Conservation (phyloP, 2,113 vertebrate species). For the Oncorhynchus masou region DNA sequence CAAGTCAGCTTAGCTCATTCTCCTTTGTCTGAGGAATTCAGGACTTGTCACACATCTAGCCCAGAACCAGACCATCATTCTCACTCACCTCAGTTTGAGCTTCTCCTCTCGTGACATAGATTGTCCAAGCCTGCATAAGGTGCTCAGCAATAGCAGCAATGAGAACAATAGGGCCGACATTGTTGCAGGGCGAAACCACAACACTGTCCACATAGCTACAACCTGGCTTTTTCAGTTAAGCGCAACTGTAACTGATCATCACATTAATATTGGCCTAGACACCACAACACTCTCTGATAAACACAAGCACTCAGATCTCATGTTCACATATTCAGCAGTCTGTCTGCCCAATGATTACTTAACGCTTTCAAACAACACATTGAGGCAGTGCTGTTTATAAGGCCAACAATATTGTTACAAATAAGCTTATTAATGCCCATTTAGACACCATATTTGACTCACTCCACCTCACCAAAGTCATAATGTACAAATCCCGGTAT, state of each 20-base stretch:
- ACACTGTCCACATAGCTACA: slow-evolving; percentile 28
- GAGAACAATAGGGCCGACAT: slow-evolving; percentile 54
- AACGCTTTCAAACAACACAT: slow-evolving; percentile 4
- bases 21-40: neutral
- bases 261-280: slow-evolving; percentile 2
- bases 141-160: slow-evolving; percentile 57
- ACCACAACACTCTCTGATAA: neutral
- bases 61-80: neutral
- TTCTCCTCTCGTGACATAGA: slow-evolving; percentile 74
- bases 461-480: neutral
- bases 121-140: slow-evolving; percentile 47
- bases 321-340: neutral
- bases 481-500: neutral
- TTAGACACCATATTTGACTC: slow-evolving; percentile 8
- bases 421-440: neutral
- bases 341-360: neutral
- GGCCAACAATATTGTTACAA: neutral
- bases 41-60: neutral
- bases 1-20: neutral
- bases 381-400: neutral
- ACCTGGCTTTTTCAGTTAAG: slow-evolving; percentile 23
- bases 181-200: slow-evolving; percentile 23
- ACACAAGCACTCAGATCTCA: slow-evolving; percentile 15
- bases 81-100: slow-evolving; percentile 66
- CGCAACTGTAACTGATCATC: slow-evolving; percentile 29